Percentiles rank a stretch among this genome's conserved stretches.
Conservation (phyloP, 2,797 vertebrate genomes). For the Hydrophis major region DNA sequence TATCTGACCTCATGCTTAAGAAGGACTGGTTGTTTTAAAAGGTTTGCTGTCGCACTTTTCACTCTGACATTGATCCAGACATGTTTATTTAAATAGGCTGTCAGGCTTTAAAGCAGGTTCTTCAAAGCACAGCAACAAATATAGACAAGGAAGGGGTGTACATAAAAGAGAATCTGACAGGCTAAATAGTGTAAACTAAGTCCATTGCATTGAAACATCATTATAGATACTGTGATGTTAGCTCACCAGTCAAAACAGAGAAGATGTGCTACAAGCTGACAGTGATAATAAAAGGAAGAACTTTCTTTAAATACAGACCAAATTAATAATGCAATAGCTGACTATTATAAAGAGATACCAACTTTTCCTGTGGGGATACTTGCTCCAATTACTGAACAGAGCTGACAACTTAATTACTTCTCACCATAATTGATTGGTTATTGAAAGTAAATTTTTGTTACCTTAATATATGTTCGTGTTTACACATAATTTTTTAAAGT, state of each 20-base stretch:
- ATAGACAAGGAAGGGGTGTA: conserved; percentile 41
- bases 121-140: conserved; percentile 71
- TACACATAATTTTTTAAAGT: not conserved
- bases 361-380: conserved; percentile 27
- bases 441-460: conserved; percentile 44
- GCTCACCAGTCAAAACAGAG: conserved; percentile 39
- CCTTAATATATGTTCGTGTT: conserved; percentile 25
- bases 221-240: conserved; percentile 34
- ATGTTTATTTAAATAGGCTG: conserved; percentile 37
- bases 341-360: conserved; percentile 31
- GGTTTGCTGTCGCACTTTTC: conserved; percentile 16
- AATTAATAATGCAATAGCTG: conserved; percentile 42
- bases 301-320: conserved; percentile 9
- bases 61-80: conserved; percentile 18
- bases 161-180: conserved; percentile 25
- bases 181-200: conserved; percentile 35
- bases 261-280: conserved; percentile 59
- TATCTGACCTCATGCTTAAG: conserved; percentile 29
- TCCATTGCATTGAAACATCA: conserved; percentile 19
- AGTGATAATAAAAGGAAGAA: conserved; percentile 28
- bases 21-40: conserved; percentile 18
- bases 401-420: conserved; percentile 35
- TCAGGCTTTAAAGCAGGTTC: conserved; percentile 53
- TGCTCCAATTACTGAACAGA: conserved; percentile 32
- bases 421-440: conserved; percentile 48